Evolutionary conservation across 2,113 vertebrate genomes (phyloP).

Genomic region (Siniperca knerii): DNA sequence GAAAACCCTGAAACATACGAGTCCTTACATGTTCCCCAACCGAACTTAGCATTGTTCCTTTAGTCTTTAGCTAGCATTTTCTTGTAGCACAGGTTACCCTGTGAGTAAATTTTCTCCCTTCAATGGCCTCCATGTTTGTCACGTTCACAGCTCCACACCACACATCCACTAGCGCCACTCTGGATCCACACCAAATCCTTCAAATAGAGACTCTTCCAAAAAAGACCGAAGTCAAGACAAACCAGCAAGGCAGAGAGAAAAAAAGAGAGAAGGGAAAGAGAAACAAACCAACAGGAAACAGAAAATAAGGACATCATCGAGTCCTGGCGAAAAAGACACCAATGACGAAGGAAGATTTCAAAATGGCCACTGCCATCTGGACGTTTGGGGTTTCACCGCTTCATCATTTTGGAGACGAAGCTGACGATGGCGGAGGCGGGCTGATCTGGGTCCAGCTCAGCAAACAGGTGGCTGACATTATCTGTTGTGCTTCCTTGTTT

Average conservation of each 20-base stretch:
- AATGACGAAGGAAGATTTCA: conserved; percentile 57
- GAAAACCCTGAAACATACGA: conserved; percentile 78
- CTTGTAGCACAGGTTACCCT: conserved; percentile 40
- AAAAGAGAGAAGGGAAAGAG: conserved; percentile 42
- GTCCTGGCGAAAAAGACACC: conserved; percentile 67
- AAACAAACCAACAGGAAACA: conserved; percentile 61
- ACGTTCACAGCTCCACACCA: conserved; percentile 81
- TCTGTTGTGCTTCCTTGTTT: conserved; percentile 99
- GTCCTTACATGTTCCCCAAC: conserved; percentile 68
- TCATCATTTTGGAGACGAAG: conserved; percentile 96
- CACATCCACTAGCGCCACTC: conserved; percentile 88
- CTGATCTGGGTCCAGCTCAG: conserved; percentile 94
- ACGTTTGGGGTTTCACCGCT: conserved; percentile 86
- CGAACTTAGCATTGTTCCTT: conserved; percentile 67
- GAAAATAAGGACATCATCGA: conserved; percentile 49
- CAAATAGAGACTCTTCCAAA: conserved; percentile 48
- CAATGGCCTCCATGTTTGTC: conserved; percentile 75
- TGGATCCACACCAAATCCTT: conserved; percentile 85
- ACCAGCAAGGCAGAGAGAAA: conserved; percentile 69
- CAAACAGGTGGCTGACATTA: conserved; percentile 97
- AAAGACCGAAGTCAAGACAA: conserved; percentile 68
- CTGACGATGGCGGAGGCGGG: conserved; percentile 94
- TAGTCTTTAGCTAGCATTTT: conserved; percentile 45
- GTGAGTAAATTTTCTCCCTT: conserved; percentile 50
- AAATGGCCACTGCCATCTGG: conserved; percentile 39